Evolutionary conservation across 1,140 invertebrate genomes (phyloP).

Genomic region (Scaptomyza hsui): DNA sequence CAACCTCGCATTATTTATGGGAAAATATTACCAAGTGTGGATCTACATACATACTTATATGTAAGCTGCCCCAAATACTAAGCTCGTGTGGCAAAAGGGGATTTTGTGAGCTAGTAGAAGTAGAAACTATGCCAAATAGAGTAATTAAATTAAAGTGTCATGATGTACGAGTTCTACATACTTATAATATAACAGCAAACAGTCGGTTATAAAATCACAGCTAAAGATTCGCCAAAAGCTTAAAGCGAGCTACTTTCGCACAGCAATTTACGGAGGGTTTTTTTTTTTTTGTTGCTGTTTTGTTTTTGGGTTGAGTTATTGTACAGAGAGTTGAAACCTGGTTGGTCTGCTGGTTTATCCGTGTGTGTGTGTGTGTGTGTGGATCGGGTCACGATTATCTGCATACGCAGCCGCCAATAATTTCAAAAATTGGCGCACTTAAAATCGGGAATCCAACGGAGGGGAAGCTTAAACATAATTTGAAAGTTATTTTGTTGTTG

Average conservation of each 20-base stretch:
- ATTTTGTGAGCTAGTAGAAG: neutral
- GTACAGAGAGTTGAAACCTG: slow-evolving; percentile 16
- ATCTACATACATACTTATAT: neutral
- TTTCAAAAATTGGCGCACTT: slow-evolving; percentile 81
- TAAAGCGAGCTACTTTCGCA: slow-evolving; percentile 44
- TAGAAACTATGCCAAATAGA: slow-evolving; percentile 62
- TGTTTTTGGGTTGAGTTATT: slow-evolving; percentile 59
- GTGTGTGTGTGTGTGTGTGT: slow-evolving; percentile 25
- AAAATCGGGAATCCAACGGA: slow-evolving; percentile 6
- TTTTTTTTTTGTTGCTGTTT: slow-evolving; percentile 7
- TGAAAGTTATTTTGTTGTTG: slow-evolving; percentile 73
- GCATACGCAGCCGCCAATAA: slow-evolving; percentile 79
- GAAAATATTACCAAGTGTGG: slow-evolving; percentile 64
- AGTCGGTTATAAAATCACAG: slow-evolving; percentile 10
- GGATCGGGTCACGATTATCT: slow-evolving; percentile 78
- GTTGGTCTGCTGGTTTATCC: slow-evolving; percentile 7
- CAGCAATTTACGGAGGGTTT: slow-evolving; percentile 37
- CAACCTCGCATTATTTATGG: slow-evolving; percentile 72
- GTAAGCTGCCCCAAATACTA: slow-evolving; percentile 61
- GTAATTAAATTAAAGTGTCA: slow-evolving; percentile 58
- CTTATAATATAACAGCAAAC: slow-evolving; percentile 4
- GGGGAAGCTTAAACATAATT: slow-evolving; percentile 53
- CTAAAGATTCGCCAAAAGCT: slow-evolving; percentile 21
- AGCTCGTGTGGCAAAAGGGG: neutral
- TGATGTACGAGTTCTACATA: slow-evolving; percentile 40